Percentiles rank a stretch among this genome's conserved stretches.
These are phyloP conservation scores for Coreoperca whiteheadi DNA, from an alignment of 2,113 vertebrate species.

Conservation along the genomic window DNA sequence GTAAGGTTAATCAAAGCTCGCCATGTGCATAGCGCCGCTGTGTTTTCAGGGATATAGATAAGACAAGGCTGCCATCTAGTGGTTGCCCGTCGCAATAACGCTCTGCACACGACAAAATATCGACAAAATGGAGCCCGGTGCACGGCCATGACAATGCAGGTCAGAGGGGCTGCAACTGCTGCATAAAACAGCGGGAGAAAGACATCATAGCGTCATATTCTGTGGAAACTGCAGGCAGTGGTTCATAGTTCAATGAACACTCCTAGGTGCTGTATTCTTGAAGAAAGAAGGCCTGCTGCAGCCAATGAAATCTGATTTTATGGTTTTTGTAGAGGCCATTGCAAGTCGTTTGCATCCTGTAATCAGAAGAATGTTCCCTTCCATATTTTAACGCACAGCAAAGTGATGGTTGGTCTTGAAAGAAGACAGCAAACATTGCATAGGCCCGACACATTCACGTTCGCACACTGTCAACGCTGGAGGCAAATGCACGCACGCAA, in stretches of 20 bases:
- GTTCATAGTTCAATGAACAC: neutral
- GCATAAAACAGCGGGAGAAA: neutral
- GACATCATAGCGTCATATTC: rapidly evolving
- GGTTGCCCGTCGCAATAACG: neutral
- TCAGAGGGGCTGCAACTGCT: constrained; percentile 55
- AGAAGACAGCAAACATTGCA: neutral
- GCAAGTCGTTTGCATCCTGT: neutral
- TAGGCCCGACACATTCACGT: neutral
- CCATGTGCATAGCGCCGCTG: neutral
- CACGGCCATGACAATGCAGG: constrained; percentile 80
- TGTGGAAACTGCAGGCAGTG: neutral
- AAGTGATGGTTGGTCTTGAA: neutral
- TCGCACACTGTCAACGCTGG: constrained; percentile 1
- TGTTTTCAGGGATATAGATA: neutral
- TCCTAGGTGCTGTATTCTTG: neutral
- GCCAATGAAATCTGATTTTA: neutral
- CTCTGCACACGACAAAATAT: constrained; percentile 28
- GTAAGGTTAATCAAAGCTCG: constrained; percentile 25
- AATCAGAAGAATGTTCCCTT: neutral
- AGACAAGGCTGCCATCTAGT: constrained; percentile 64
- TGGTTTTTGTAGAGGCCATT: neutral
- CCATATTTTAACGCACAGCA: neutral
- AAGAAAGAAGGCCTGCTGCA: neutral
- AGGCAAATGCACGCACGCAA: constrained; percentile 22
- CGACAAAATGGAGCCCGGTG: constrained; percentile 82